These are phyloP conservation scores for Linurgus olivaceus DNA, from an alignment of 2,797 vertebrate genomes.

Conservation along the genomic window DNA sequence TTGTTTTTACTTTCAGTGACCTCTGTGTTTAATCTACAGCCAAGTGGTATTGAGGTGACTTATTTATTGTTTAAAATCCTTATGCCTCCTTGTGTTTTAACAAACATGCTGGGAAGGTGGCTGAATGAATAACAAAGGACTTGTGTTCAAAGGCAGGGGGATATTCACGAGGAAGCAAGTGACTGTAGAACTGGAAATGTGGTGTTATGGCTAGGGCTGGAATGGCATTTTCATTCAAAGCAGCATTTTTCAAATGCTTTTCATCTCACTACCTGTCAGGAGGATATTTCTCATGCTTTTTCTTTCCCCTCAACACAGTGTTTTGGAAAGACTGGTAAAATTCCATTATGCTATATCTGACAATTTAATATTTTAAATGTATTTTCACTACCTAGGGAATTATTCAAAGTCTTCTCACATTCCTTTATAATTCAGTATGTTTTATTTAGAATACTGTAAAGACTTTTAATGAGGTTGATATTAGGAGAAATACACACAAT, in stretches of 20 bases:
- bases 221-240: slow-evolving; percentile 15
- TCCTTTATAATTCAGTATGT: neutral
- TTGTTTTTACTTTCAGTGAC: neutral
- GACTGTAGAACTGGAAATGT: neutral
- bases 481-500: neutral
- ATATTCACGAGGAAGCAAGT: neutral
- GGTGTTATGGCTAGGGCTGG: neutral
- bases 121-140: slow-evolving; percentile 6
- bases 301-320: neutral
- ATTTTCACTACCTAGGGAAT: neutral
- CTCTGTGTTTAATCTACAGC: neutral
- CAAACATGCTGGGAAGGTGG: neutral
- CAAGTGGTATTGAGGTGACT: neutral
- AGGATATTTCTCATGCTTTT: neutral
- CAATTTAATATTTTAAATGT: neutral
- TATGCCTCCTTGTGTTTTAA: neutral
- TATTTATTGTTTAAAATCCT: slow-evolving; percentile 1
- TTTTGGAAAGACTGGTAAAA: slow-evolving; percentile 2
- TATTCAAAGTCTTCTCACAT: neutral
- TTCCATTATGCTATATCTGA: neutral
- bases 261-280: slow-evolving; percentile 10
- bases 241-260: slow-evolving; percentile 9
- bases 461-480: neutral
- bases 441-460: neutral
- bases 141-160: neutral